These are phyloP conservation scores for Clarias laeviceps DNA, from an alignment of 2,797 vertebrate genomes.

Conservation along the genomic window DNA sequence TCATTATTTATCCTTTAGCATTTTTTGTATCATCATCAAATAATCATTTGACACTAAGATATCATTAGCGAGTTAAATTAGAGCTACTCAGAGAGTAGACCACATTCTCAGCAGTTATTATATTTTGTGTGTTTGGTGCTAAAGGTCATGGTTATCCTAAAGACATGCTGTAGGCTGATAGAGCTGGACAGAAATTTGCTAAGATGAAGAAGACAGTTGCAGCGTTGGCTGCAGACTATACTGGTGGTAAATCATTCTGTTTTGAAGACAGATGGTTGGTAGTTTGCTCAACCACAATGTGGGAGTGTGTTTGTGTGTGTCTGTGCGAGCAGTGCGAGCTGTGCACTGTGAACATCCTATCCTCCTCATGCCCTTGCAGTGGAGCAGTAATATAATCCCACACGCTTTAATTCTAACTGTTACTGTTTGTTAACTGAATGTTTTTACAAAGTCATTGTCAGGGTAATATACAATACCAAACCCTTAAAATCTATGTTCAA, in stretches of 20 bases:
- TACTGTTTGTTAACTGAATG: not conserved
- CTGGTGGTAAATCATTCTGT: slow-evolving; percentile 59
- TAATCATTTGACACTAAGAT: not conserved
- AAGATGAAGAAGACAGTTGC: slow-evolving; percentile 27
- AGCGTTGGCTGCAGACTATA: slow-evolving; percentile 29
- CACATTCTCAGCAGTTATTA: not conserved
- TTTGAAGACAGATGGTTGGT: slow-evolving; percentile 61
- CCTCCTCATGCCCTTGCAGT: not conserved
- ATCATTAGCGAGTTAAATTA: not conserved
- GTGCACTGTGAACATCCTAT: slow-evolving; percentile 11
- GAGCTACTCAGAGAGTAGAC: not conserved
- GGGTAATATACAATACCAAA: not conserved
- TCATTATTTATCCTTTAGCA: not conserved
- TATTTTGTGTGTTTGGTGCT: not conserved
- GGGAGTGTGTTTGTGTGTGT: slow-evolving; percentile 1
- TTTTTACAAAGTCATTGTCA: slow-evolving; percentile 6
- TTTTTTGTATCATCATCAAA: not conserved
- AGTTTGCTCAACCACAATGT: slow-evolving; percentile 21
- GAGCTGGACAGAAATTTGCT: slow-evolving; percentile 1
- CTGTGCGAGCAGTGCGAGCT: not conserved
- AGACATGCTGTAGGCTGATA: not conserved
- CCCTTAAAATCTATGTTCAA: not conserved
- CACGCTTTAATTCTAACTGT: not conserved
- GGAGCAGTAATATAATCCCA: not conserved
- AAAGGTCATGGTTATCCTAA: not conserved